Evolutionary conservation across 2,888 invertebrate species (phyloP), one percentile per base, ranked within the genome.

Genomic region (Hyalella azteca): DNA sequence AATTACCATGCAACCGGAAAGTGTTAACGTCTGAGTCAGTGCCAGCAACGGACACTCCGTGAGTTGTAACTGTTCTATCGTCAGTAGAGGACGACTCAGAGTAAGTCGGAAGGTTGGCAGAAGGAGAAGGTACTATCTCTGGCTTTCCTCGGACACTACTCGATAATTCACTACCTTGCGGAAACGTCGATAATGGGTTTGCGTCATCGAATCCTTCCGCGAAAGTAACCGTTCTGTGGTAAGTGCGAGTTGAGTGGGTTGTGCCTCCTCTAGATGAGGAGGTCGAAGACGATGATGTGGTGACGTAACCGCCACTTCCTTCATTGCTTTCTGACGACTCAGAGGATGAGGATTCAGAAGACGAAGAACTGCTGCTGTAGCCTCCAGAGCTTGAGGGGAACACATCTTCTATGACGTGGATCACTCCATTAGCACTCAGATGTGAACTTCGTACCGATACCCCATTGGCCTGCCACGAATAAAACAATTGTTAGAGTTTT

Each of bases 371-470:
- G 41, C 22, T 73, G 78, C 19, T 75, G 81, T 19, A 19, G 66
- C 36, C 32, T 5, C 66, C 66, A 36, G 66, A 39, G 66, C 19
- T 66, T n/a, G 29, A 32, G 7, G 66, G 66, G 29, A 81, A 81
- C 0, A 80, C 83, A 29, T 81, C 78, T 40, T 83, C 77, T 39
- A 80, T 79, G n/a, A 80, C 73, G 78, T 83, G 83, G 59, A 83
- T 83, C 32, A 83, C 83, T 9, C 83, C 83, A 40, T 83, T 81
- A 11, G 83, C 81, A 77, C 83, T 81, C 81, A 83, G 80, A 54
- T 81, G 81, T 9, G 81, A 80, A 36, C 79, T 80, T 19, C 40
- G 40, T 15, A 83, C 81, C 9, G 66, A 36, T 19, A 77, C 77
- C 39, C 77, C 81, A 40, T 83, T 83, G 11, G 79, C 83, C 83